phyloP scores from a whole-genome alignment of 2,113 vertebrate genomes.

The Ifrita kowaldi region DNA sequence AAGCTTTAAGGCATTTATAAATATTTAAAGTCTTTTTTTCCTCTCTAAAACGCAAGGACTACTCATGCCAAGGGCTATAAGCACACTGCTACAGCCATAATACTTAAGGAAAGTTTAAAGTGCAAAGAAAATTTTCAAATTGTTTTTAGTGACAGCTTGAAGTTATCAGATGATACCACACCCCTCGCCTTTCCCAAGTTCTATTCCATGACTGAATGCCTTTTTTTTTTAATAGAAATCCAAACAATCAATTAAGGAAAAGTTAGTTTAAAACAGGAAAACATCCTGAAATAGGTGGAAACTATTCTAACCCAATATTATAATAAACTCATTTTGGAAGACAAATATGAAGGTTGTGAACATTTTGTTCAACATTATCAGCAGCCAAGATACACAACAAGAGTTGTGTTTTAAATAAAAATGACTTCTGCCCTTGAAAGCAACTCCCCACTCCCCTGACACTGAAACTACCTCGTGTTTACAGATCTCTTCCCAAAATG shows the following conservation, averaged over 20 bases:
- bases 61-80: neutral
- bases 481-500: neutral
- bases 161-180: neutral
- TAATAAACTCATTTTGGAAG: neutral
- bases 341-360: neutral
- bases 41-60: neutral
- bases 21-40: neutral
- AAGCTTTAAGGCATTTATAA: slow-evolving; percentile 18
- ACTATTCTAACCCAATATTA: neutral
- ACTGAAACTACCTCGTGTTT: rapidly evolving
- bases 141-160: neutral
- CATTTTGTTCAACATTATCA: neutral
- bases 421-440: neutral
- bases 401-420: neutral
- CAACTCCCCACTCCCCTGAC: neutral
- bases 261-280: neutral
- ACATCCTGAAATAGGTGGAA: rapidly evolving
- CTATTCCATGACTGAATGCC: neutral
- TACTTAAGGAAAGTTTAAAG: neutral
- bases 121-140: neutral
- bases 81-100: neutral
- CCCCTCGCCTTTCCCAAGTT: neutral
- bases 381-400: neutral
- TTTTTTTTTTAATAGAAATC: neutral
- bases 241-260: neutral